Evolutionary conservation across 2,797 vertebrate genomes (phyloP).

Genomic region (Stomatorhinus walkeri): DNA sequence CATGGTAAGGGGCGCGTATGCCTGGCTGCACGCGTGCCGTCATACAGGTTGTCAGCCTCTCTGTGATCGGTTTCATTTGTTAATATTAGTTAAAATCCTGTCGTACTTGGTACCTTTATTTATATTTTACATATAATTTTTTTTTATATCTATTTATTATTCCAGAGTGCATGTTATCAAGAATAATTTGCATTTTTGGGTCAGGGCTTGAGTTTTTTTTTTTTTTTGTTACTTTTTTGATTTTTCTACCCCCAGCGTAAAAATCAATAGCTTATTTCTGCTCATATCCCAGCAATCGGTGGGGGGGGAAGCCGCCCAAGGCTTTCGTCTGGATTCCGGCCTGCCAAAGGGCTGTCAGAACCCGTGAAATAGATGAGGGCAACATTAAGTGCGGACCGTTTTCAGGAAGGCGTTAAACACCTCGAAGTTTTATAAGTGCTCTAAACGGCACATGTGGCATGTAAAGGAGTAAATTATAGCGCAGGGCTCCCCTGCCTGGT

Average conservation of each 20-base stretch:
- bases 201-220: slow-evolving; percentile 39
- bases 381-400: slow-evolving; percentile 45
- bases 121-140: slow-evolving; percentile 14
- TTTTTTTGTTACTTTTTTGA: slow-evolving; percentile 43
- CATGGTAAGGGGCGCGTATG: slow-evolving; percentile 30
- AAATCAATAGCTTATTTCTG: slow-evolving; percentile 56
- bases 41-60: neutral
- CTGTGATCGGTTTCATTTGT: slow-evolving; percentile 14
- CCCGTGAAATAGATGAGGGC: slow-evolving; percentile 54
- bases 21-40: slow-evolving; percentile 34
- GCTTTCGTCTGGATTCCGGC: slow-evolving; percentile 33
- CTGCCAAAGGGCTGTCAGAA: slow-evolving; percentile 57
- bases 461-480: slow-evolving; percentile 45
- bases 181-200: slow-evolving; percentile 43
- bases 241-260: slow-evolving; percentile 39
- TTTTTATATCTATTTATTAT: slow-evolving; percentile 21
- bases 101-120: neutral
- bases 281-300: slow-evolving; percentile 41
- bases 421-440: slow-evolving; percentile 54
- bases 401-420: slow-evolving; percentile 44
- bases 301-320: slow-evolving; percentile 42
- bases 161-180: slow-evolving; percentile 33
- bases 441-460: slow-evolving; percentile 41
- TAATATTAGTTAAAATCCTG: slow-evolving; percentile 11
- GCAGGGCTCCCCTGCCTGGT: slow-evolving; percentile 39